Evolutionary conservation across 2,113 vertebrate species (phyloP), one percentile per base, ranked within the genome.

Genomic region (Macroglossus sobrinus): DNA sequence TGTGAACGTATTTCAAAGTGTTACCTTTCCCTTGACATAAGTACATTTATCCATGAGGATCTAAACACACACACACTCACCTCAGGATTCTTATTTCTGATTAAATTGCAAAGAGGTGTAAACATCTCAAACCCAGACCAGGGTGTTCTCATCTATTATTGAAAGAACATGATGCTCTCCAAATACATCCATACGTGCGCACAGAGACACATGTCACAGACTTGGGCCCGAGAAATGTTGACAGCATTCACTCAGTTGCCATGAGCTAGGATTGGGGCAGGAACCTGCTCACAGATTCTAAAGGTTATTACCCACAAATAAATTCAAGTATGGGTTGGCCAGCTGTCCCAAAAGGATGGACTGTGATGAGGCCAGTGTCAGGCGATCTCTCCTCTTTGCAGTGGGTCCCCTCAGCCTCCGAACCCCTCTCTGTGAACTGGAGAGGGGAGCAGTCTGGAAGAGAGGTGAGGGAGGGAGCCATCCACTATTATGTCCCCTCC

Each of bases 71-170:
- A 74, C 26, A 43, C 43, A 0, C 68, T 90, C 87, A 96, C 93
- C 63, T 43, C 53, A 40, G 59, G 33, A 24, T 94, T 92, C 89
- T 89, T 26, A 9, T 87, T 97, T 95, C 85, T 94, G 79, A 96
- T 97, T 92, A 89, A 95, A 97, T 72, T 92, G 45, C 63, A 94
- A 93, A 98, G 81, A 12, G 40, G 55, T 64, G 38, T 33, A 74
- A 68, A 95, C 0, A 12, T 88, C 89, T 85, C 1, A 5, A 84
- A 87, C 75, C 47, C 68, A 78, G 87, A 94, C 55, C 84, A 69
- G 59, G 21, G 47, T 97, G 98, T 98, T 97, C 96, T 98, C 92
- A 50, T 97, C 89, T 22, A 19, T 95, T 96, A 96, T 97, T 97
- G 74, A 94, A 97, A 98, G 96, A 96, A 97, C 96, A 26, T 0